Evolutionary conservation across 2,113 vertebrate species (phyloP), one percentile per base, ranked within the genome.

Genomic region (Xerus inauris): DNA sequence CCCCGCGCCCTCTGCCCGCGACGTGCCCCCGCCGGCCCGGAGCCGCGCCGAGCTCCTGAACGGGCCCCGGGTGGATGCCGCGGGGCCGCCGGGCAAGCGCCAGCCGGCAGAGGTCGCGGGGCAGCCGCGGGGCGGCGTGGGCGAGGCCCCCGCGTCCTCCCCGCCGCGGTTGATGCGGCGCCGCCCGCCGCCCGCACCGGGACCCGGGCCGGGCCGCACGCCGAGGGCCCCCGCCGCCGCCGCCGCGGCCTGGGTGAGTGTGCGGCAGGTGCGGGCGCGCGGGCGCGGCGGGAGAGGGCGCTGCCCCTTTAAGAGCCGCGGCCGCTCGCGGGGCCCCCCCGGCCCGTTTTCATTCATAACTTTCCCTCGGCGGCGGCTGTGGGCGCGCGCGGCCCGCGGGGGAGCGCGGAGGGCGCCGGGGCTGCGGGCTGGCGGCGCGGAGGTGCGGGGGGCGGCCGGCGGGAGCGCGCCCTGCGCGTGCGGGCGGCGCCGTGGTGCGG

Each of bases 341-440:
- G 93, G 71, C 96, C 98, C 99, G 98, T 99, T 99, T 99, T 99
- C 99, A 99, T 99, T 99, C 99, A 99, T 99, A 99, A 99, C 98
- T 99, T 98, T 98, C 98, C 97, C 98, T 95, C 97, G 72, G 93
- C 75, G 96, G 93, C 97, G 87, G 97, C 96, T 97, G 94, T 97
- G 96, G 91, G 98, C 98, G 97, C 97, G 72, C 94, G 92, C 94
- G 77, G 72, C 91, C 49, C 95, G 40, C 77, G 97, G 97, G 94
- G 91, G 91, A 65, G 95, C 91, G 89, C 98, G 96, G 97, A 97
- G 98, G 97, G 97, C 97, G 98, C 98, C 28, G 47, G 62, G 51
- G 54, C 82, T 59, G 42, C 65, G 10, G 40, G 51, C 86, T 71
- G 91, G 94, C 73, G 45, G 51, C 69, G 45, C 77, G n/a, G 51